Percentiles rank a stretch among this genome's conserved stretches.
Evolutionary conservation across 2,113 vertebrate genomes (phyloP).

Genomic region (Microtus pennsylvanicus): DNA sequence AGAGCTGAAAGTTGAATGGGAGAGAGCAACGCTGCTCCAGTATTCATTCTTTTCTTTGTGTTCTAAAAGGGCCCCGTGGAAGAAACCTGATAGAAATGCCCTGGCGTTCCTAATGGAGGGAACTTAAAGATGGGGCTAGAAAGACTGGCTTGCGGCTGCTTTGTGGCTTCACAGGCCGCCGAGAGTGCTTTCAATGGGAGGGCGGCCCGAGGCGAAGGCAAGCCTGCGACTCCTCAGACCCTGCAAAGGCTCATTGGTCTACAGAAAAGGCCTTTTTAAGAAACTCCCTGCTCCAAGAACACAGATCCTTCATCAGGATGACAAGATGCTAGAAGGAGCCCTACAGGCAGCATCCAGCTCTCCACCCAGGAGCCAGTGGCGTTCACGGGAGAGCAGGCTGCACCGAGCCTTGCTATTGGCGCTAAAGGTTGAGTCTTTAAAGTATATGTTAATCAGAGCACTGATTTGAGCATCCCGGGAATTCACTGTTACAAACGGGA

Average conservation of each 20-base stretch:
- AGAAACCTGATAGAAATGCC: slow-evolving; percentile 85
- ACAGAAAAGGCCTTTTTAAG: slow-evolving; percentile 79
- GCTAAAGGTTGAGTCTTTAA: background rate
- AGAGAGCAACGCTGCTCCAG: slow-evolving; percentile 82
- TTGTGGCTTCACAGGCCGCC: slow-evolving; percentile 77
- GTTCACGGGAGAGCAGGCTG: background rate
- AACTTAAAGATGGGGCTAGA: slow-evolving; percentile 85
- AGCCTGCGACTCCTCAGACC: slow-evolving; percentile 77
- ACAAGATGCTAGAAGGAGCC: slow-evolving; percentile 5
- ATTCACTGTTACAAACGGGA: background rate
- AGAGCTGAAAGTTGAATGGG: slow-evolving; percentile 89
- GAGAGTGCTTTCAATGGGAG: slow-evolving; percentile 82
- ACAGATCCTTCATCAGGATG: slow-evolving; percentile 56
- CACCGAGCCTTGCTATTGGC: background rate
- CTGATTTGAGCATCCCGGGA: background rate
- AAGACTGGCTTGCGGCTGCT: slow-evolving; percentile 79
- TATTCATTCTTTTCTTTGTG: slow-evolving; percentile 85
- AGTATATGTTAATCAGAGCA: background rate
- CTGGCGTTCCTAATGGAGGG: slow-evolving; percentile 79
- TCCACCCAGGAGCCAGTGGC: background rate
- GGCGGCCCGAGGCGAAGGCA: slow-evolving; percentile 68
- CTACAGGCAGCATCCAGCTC: background rate
- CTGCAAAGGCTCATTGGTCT: slow-evolving; percentile 76
- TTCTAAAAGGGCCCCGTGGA: slow-evolving; percentile 85
- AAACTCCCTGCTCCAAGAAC: slow-evolving; percentile 71